Evolutionary conservation across 2,113 vertebrate genomes (phyloP), one percentile per base, ranked within the genome.

Genomic region (Trogon surrucura): DNA sequence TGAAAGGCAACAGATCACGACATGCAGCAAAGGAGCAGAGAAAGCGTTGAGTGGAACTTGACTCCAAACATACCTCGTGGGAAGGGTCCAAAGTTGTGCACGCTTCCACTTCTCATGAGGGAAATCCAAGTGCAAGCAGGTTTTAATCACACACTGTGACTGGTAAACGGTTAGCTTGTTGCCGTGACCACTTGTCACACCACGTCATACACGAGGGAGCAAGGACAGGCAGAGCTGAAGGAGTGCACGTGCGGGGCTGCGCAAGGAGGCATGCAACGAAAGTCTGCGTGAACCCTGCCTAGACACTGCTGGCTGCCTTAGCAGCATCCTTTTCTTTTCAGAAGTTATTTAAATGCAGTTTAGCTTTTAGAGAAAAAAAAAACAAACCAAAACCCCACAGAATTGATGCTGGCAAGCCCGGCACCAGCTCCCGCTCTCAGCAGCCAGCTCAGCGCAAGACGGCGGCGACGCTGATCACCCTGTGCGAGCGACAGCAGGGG

Each of bases 11-110:
- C 58, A 60, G 26, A 87, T 85, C 73, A 50, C 71, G 64, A 41
- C 89, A 91, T 87, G 87, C 82, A 88, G 72, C 38, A 60, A 18
- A 58, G 62, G 45, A 81, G 48, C 57, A 86, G 80, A 58, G 41
- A 78, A 74, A 65, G 56, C 61, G 30, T 1, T 0, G 10, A 92
- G 91, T 30, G 66, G 45, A 92, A 87, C 30, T 30, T 13, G 17
- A 48, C 67, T 89, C 72, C 53, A 27, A 91, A 96, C 90, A 6
- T 90, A 97, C 94, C 96, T 97, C 6, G 22, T 60, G 60, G 85
- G 90, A 67, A 91, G 57, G 90, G 60, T 81, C 94, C 94, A 41
- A 10, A 66, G 82, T 10, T 38, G 77, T 70, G 88, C 88, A 83
- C 81, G 32, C 73, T 80, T 80, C 74, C 92, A 86, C 83, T 92